These are phyloP conservation scores for Eugnorisma glareosa DNA, from an alignment of 2,888 invertebrate genomes.

Conservation along the genomic window DNA sequence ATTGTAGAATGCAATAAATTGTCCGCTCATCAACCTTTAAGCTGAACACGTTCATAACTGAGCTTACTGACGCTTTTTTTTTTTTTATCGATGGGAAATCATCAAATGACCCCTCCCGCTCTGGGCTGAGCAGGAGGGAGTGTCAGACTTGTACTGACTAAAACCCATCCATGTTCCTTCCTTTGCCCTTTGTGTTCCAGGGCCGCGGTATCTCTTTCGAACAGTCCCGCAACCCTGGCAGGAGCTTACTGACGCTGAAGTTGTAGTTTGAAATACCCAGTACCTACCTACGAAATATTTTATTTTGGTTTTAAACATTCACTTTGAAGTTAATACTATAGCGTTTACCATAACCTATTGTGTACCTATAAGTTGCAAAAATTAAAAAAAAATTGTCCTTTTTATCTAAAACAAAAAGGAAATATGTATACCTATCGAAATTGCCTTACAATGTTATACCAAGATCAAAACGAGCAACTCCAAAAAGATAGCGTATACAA, in stretches of 20 bases:
- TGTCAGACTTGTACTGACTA: no score
- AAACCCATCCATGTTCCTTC: no score
- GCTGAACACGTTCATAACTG: slow-evolving; percentile 17
- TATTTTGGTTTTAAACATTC: no score
- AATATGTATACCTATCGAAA: no score
- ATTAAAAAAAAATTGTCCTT: background rate
- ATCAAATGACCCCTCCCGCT: no score
- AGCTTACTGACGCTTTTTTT: slow-evolving; percentile 4
- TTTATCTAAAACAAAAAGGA: background rate
- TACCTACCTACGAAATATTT: background rate
- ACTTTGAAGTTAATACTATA: background rate
- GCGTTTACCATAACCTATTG: background rate
- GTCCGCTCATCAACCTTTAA: slow-evolving; percentile 17
- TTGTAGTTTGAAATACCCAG: slow-evolving; percentile 1
- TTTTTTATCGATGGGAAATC: no score
- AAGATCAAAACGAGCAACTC: background rate
- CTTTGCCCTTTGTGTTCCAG: no score
- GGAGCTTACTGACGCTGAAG: slow-evolving; percentile 2
- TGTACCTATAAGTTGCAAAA: background rate
- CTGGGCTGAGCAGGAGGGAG: no score
- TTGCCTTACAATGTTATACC: background rate
- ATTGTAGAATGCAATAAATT: slow-evolving; percentile 31
- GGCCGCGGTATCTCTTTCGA: no score
- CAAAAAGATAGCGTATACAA: background rate
- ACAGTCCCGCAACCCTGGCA: no score